Conservation (phyloP, 2,888 invertebrate species). For the Lydus trimaculatus region DNA sequence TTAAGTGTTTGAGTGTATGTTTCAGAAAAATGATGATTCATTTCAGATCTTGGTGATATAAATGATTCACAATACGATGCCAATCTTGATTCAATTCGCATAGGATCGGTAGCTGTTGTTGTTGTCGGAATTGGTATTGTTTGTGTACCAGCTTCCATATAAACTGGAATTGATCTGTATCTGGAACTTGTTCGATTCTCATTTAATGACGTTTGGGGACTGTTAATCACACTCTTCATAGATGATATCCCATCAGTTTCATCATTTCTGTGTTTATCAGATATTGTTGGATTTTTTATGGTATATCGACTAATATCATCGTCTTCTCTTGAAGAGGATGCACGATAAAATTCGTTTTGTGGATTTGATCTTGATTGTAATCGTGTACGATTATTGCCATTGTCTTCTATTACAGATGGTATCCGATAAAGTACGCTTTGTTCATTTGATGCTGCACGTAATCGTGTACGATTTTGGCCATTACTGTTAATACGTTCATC, state of each 20-base stretch:
- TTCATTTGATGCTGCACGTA: neutral
- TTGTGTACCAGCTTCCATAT: constrained; percentile 13
- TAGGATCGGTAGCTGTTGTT: constrained; percentile 1
- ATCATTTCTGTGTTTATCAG: neutral
- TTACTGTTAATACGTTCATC: too few relatives aligned
- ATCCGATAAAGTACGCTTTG: too few relatives aligned
- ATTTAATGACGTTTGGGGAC: neutral
- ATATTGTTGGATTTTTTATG: neutral
- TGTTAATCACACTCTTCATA: neutral
- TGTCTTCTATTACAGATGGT: too few relatives aligned
- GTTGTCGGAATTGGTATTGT: constrained; percentile 12
- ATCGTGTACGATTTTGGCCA: neutral
- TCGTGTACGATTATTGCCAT: neutral
- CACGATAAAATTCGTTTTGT: too few relatives aligned
- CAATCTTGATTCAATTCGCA: neutral
- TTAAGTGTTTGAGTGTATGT: neutral
- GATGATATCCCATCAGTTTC: neutral
- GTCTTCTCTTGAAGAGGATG: neutral
- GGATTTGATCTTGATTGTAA: neutral
- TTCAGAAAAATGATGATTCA: neutral
- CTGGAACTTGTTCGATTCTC: neutral
- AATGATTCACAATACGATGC: neutral
- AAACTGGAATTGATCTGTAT: neutral
- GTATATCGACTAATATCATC: neutral
- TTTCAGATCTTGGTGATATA: neutral